A percentile compares a stretch with the other conserved stretches of the same genome.
phyloP scores from a whole-genome alignment of 2,797 vertebrate species.

The Capromys pilorides region DNA sequence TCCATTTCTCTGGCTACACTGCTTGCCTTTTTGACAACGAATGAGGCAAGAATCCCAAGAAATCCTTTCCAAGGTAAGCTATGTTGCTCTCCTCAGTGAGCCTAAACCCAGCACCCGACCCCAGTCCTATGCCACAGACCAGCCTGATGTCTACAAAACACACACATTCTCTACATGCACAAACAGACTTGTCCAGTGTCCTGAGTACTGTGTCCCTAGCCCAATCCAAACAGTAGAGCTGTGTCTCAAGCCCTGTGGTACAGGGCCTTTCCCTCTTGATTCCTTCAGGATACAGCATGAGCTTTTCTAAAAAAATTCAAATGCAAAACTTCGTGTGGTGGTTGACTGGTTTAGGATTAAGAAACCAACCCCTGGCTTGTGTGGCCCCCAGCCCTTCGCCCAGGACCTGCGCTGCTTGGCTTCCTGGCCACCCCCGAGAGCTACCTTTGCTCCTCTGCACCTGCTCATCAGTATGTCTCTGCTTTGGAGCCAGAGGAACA shows the following conservation, averaged over 20 bases:
- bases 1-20: not conserved
- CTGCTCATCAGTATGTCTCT: not conserved
- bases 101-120: not conserved
- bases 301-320: not conserved
- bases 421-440: not conserved
- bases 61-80: not conserved
- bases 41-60: not conserved
- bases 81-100: not conserved
- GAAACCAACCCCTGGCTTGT: not conserved
- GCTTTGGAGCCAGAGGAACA: not conserved
- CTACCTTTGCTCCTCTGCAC: not conserved
- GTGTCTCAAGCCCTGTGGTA: not conserved
- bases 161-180: not conserved
- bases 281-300: not conserved
- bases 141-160: not conserved
- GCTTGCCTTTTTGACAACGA: not conserved
- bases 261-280: not conserved
- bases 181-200: fast-evolving
- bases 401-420: not conserved
- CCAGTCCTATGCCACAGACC: not conserved
- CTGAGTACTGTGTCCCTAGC: not conserved
- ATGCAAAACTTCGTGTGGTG: not conserved
- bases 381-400: not conserved
- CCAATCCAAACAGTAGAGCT: not conserved
- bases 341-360: not conserved